Percentiles rank a stretch among this genome's conserved stretches.
These are phyloP conservation scores for Apocheima hispidaria DNA, from an alignment of 2,888 invertebrate genomes.

Conservation along the genomic window DNA sequence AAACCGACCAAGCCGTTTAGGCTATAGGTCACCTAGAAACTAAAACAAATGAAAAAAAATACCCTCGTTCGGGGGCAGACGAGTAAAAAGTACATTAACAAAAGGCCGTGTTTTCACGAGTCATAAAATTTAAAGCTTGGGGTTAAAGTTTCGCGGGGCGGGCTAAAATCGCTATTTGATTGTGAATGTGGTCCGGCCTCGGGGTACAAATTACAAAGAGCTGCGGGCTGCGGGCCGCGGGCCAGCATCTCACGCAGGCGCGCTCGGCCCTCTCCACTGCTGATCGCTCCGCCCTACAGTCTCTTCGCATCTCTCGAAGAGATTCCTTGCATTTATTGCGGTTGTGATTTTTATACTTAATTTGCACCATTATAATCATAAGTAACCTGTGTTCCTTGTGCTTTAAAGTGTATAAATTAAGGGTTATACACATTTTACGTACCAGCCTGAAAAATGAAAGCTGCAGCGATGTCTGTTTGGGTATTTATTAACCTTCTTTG, in stretches of 20 bases:
- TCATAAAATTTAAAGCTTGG: not conserved
- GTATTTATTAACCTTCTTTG: conserved; percentile 90
- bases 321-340: conserved; percentile 44
- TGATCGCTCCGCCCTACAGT: conserved; percentile 64
- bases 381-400: conserved; percentile 32
- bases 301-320: conserved; percentile 10
- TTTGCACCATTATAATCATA: conserved; percentile 22
- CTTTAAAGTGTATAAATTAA: conserved; percentile 18
- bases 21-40: too few species aligned
- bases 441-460: conserved; percentile 81
- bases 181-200: conserved; percentile 3
- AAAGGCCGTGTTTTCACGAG: not conserved
- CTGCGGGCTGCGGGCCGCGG: conserved; percentile 16
- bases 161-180: conserved; percentile 18
- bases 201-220: conserved; percentile 18
- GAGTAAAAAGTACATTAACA: not conserved
- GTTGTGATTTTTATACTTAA: conserved; percentile 54
- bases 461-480: conserved; percentile 89
- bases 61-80: too few species aligned
- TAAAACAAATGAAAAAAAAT: too few species aligned
- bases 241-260: conserved; percentile 64
- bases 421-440: not conserved
- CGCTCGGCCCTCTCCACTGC: conserved; percentile 58
- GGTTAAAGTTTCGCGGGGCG: not conserved
- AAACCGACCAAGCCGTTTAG: too few species aligned